phyloP scores from a whole-genome alignment of 2,797 vertebrate species.

The Sebastolobus altivelis region DNA sequence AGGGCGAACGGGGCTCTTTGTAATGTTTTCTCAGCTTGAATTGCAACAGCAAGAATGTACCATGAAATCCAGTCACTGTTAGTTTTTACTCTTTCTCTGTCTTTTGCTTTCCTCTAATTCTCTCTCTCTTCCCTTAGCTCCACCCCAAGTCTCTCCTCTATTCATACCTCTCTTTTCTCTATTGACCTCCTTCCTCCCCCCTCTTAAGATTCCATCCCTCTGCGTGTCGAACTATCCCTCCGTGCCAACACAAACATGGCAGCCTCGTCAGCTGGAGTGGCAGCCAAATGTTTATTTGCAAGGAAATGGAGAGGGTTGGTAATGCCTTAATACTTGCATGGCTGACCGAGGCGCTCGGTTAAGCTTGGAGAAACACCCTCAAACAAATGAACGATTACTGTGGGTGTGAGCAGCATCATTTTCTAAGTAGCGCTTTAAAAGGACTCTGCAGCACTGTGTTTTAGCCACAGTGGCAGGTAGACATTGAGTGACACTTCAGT shows the following conservation, averaged over 20 bases:
- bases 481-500: constrained; percentile 54
- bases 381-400: constrained; percentile 53
- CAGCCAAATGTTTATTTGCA: constrained; percentile 74
- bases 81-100: constrained; percentile 10
- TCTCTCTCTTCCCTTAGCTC: constrained; percentile 7
- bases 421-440: constrained; percentile 33
- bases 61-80: constrained; percentile 37
- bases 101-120: constrained; percentile 9
- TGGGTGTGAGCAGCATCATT: constrained; percentile 35
- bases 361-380: constrained; percentile 54
- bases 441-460: constrained; percentile 21
- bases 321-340: constrained; percentile 69
- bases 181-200: constrained; percentile 14
- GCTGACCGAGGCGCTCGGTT: constrained; percentile 43
- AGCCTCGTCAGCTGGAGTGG: constrained; percentile 55
- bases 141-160: background rate
- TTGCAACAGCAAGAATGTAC: constrained; percentile 41
- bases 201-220: constrained; percentile 9
- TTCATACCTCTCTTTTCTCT: constrained; percentile 15
- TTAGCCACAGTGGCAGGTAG: constrained; percentile 21
- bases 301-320: constrained; percentile 71
- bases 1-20: constrained; percentile 7
- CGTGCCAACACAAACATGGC: constrained; percentile 75
- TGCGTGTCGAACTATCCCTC: constrained; percentile 4
- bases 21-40: constrained; percentile 54